Conservation (phyloP, 2,797 vertebrate species). For the Euthynnus affinis region DNA sequence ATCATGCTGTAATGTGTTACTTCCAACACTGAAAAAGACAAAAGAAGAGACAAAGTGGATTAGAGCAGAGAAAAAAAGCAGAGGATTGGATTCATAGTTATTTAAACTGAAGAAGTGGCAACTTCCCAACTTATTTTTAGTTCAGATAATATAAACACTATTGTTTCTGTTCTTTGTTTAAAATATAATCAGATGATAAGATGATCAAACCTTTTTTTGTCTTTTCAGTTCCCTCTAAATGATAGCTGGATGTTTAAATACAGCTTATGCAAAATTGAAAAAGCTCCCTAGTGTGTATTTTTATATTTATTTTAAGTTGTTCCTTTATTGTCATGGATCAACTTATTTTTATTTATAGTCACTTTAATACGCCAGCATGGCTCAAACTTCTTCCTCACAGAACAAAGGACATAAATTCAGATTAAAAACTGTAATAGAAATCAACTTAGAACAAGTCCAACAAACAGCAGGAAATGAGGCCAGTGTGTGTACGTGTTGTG, state of each 20-base stretch:
- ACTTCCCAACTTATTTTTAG: constrained; percentile 27
- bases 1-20: not conserved
- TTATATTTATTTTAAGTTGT: not conserved
- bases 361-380: not conserved
- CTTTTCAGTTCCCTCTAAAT: constrained; percentile 16
- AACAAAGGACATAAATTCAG: constrained; percentile 26
- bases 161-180: constrained; percentile 31
- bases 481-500: constrained; percentile 3
- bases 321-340: not conserved
- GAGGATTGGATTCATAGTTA: not conserved
- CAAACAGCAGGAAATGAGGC: constrained; percentile 32
- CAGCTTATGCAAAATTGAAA: constrained; percentile 10
- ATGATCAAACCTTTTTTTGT: constrained; percentile 15
- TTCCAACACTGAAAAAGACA: not conserved
- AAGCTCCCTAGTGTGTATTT: not conserved
- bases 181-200: constrained; percentile 19
- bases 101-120: not conserved
- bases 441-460: constrained; percentile 3
- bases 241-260: constrained; percentile 7
- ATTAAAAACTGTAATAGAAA: constrained; percentile 23
- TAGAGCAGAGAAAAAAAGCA: not conserved
- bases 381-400: not conserved
- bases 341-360: constrained; percentile 6
- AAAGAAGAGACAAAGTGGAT: not conserved
- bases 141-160: constrained; percentile 17